Evolutionary conservation across 2,113 vertebrate genomes (phyloP).

Genomic region (Recurvirostra avosetta): DNA sequence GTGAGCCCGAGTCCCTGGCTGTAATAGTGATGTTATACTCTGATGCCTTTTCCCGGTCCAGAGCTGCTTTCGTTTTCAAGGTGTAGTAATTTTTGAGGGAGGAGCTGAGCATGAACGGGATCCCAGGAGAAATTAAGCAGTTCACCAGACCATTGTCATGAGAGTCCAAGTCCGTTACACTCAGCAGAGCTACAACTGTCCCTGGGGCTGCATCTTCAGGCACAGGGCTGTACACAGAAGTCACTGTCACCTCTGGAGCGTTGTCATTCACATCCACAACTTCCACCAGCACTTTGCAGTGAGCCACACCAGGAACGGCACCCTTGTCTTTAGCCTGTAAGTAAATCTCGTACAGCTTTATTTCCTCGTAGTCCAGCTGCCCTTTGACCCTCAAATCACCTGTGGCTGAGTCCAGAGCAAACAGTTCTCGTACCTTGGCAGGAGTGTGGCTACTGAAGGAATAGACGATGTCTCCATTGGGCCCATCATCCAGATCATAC

Average conservation of each 20-base stretch:
- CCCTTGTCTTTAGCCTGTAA: slow-evolving; percentile 81
- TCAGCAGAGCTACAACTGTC: slow-evolving; percentile 75
- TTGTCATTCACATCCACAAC: slow-evolving; percentile 80
- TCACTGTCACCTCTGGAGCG: slow-evolving; percentile 73
- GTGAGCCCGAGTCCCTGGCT: slow-evolving; percentile 70
- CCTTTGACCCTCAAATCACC: slow-evolving; percentile 76
- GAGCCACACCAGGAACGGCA: slow-evolving; percentile 66
- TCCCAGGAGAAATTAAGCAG: slow-evolving; percentile 68
- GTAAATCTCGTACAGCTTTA: slow-evolving; percentile 72
- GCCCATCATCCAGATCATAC: slow-evolving; percentile 78
- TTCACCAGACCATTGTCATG: slow-evolving; percentile 75
- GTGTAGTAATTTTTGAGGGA: slow-evolving; percentile 79
- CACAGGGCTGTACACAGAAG: slow-evolving; percentile 75
- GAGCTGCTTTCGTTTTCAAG: slow-evolving; percentile 69
- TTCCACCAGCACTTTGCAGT: slow-evolving; percentile 79
- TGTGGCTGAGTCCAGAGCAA: slow-evolving; percentile 64
- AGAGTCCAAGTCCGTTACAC: slow-evolving; percentile 76
- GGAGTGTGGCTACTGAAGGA: slow-evolving; percentile 78
- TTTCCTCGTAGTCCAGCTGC: slow-evolving; percentile 77
- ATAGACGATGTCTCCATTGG: slow-evolving; percentile 78
- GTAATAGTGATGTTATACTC: slow-evolving; percentile 78
- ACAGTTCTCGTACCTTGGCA: slow-evolving; percentile 67
- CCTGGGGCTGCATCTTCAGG: slow-evolving; percentile 76
- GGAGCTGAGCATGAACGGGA: slow-evolving; percentile 75
- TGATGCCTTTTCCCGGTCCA: slow-evolving; percentile 72